Base-by-base conservation (phyloP, 2,797 vertebrate species). In the Sebastes minor region DNA sequence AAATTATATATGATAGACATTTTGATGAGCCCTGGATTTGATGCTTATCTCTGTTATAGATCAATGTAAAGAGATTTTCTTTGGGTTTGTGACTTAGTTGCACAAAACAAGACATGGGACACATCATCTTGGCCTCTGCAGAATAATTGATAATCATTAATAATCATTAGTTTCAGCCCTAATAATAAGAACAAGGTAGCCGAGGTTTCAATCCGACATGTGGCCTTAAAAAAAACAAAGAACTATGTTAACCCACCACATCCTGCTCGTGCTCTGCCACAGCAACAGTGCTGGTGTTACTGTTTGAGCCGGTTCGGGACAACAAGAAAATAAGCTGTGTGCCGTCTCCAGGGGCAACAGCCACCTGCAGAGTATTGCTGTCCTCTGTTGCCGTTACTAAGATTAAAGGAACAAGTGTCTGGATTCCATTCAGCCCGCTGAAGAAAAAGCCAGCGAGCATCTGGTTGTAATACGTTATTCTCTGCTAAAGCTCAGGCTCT, bases 381-480 rank as follows among this genome's bases (percentile, higher is more conserved):
- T 63, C 25, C 64, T 63, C 71, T 76, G 72, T 25, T 78, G 63
- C 78, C 79, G 32, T 16, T 64, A 46, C 42, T 38, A 7, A 74
- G 67, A 82, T 85, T 80, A 82, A 91, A 88, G 71, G 25, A 90
- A 86, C 90, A 91, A 90, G 84, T 90, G 85, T 83, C 85, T 92
- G 91, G 85, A 89, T 81, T 78, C 53, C 27, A 83, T 86, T 89
- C 80, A 84, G 70, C 20, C 25, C 2, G 7, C 56, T 38, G 9
- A 53, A 30, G 64, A 4, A 8, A 2, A 68, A 56, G 59, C 42
- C 74, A 60, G n/a, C 3, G 2, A 74, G 71, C 92, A 93, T 93
- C 88, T 93, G 91, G 89, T 87, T 89, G 67, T 73, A 88, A 94
- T 92, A 87, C 78, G 72, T 63, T 88, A 91, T 81, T 76, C 70